Conservation (phyloP, 2,113 vertebrate species). For the Oncorhynchus mykiss region DNA sequence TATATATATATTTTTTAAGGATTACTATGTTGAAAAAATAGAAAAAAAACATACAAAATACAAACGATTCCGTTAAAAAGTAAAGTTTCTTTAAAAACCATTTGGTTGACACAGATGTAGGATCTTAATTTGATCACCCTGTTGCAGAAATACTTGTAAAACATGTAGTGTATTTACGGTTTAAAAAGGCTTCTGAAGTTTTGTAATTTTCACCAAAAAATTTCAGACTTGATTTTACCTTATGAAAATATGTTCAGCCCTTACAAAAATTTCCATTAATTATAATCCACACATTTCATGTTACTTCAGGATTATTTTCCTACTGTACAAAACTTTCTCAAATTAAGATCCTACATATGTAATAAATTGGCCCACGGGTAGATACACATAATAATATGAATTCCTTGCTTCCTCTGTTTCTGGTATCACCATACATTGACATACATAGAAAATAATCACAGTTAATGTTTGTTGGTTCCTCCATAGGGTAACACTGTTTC, state of each 20-base stretch:
- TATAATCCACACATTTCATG: no score
- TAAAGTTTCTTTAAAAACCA: conserved; percentile 63
- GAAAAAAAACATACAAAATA: conserved; percentile 78
- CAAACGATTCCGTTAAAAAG: conserved; percentile 55
- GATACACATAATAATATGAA: conserved; percentile 24
- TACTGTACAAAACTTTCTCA: no score
- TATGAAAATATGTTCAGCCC: no score
- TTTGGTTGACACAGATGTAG: conserved; percentile 25
- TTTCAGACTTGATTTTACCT: no score
- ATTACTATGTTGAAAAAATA: conserved; percentile 67
- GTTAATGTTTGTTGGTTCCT: conserved; percentile 38
- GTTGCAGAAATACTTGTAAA: no score
- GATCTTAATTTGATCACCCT: no score
- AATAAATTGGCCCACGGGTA: conserved; percentile 50
- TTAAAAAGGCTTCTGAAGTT: no score
- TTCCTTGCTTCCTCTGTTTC: conserved; percentile 49
- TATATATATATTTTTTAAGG: conserved; percentile 51
- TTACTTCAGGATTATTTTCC: no score
- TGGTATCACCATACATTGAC: conserved; percentile 61
- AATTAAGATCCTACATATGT: no score
- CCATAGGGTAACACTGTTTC: conserved; percentile 45
- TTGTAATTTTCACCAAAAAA: no score
- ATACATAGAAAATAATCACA: conserved; percentile 52
- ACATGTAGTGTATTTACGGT: no score
- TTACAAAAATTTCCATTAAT: no score